These are phyloP conservation scores for Chrysogorgia sp. DNA, from an alignment of 92 coral and sea anemone genomes.

Conservation along the genomic window DNA sequence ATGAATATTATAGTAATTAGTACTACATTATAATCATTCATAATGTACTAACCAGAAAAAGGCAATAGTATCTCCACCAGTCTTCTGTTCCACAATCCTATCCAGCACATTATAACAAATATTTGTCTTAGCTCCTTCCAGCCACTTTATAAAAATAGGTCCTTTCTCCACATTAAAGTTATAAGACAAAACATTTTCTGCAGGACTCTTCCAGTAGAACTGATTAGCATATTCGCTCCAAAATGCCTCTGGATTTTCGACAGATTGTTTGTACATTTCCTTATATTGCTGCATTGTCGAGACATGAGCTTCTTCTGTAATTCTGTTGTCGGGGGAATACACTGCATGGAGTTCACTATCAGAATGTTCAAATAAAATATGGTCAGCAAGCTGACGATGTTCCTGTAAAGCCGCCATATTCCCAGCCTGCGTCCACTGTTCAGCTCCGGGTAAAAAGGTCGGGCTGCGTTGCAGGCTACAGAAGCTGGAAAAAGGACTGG, in stretches of 20 bases:
- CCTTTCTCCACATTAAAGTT: constrained; percentile 85
- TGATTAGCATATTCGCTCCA: constrained; percentile 89
- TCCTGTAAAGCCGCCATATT: constrained; percentile 25
- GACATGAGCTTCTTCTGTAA: constrained; percentile 72
- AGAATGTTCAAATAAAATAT: constrained; percentile 38
- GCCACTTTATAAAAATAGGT: constrained; percentile 77
- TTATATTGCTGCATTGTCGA: constrained; percentile 77
- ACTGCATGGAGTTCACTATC: constrained; percentile 31
- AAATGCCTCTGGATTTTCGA: constrained; percentile 90
- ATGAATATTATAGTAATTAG: too few relatives aligned
- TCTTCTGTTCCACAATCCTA: constrained; percentile 80
- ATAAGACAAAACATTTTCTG: constrained; percentile 71
- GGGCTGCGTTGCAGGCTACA: too few relatives aligned
- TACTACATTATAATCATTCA: neutral
- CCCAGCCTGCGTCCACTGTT: too few relatives aligned
- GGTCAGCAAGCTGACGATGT: constrained; percentile 28
- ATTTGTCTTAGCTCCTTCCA: constrained; percentile 95
- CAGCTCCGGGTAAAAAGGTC: too few relatives aligned
- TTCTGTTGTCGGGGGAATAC: constrained; percentile 30
- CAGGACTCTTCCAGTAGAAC: constrained; percentile 88
- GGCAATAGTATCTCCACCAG: constrained; percentile 76
- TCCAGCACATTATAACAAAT: constrained; percentile 96
- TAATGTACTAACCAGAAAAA: constrained; percentile 81
- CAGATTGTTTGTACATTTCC: constrained; percentile 76
- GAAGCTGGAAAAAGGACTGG: too few relatives aligned